Conservation (phyloP, 2,113 vertebrate genomes). For the Epinephelus fuscoguttatus region DNA sequence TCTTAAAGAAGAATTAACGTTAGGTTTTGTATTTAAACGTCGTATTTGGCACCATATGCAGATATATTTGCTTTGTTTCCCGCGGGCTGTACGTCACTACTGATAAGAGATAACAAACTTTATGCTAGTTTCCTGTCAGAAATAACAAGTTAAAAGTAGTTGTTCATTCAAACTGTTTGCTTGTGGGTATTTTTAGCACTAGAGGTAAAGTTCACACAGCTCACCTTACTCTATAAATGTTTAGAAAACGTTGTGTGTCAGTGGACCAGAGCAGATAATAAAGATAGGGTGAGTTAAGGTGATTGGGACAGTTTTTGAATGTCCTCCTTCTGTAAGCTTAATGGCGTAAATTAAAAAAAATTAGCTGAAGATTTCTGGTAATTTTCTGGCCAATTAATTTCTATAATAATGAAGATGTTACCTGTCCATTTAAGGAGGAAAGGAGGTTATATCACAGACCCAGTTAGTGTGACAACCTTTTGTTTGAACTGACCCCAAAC, state of each 20-base stretch:
- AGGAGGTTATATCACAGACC: too few relatives aligned
- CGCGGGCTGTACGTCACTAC: neutral
- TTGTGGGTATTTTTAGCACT: too few relatives aligned
- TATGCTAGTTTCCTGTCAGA: neutral
- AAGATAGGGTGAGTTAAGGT: neutral
- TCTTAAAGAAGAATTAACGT: neutral
- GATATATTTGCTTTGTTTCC: neutral
- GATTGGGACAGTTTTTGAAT: too few relatives aligned
- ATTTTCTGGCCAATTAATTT: too few relatives aligned
- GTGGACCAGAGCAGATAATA: neutral
- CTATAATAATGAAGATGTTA: too few relatives aligned
- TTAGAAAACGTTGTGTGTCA: neutral
- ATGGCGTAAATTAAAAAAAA: too few relatives aligned
- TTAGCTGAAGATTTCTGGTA: too few relatives aligned
- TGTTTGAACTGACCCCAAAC: too few relatives aligned
- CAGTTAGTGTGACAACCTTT: too few relatives aligned
- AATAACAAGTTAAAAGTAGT: neutral
- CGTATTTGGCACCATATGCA: neutral
- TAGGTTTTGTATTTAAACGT: neutral
- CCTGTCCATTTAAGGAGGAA: too few relatives aligned
- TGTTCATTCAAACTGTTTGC: neutral
- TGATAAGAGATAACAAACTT: neutral
- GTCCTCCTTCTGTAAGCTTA: too few relatives aligned
- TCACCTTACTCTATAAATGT: neutral
- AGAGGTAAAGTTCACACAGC: neutral